Base-by-base conservation (phyloP, 2,113 vertebrate species). In the Mastomys natalensis region DNA sequence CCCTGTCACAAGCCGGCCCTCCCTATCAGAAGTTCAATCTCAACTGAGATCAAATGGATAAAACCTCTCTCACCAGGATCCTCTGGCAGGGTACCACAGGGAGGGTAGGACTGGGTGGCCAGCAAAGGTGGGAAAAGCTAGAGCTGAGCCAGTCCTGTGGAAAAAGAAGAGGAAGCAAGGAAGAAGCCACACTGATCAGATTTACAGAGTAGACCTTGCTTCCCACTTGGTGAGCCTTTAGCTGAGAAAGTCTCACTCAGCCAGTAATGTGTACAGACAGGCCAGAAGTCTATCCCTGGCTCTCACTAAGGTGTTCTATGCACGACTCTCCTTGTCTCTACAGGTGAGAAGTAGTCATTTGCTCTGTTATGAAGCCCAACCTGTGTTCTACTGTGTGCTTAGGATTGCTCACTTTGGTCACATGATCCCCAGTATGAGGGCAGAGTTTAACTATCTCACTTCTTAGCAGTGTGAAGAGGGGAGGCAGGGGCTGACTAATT, bases 241-340 rank as follows among this genome's bases (percentile, higher is more conserved):
- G 58, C 74, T 90, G 34, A 90, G 34, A 91, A 90, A 89, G 86
- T 66, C 60, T 97, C 86, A 40, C 43, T 90, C 21, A 43, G 53
- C 51, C 62, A 87, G 3, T 37, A 24, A 87, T 87, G 43, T 58
- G 76, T 21, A 37, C 53, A 91, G 53, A 95, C 12, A 87, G 87
- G 51, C 62, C 87, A 31, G 5, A 34, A 12, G 43, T 89, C 51
- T 31, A 95, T 78, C 34, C 11, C 26, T 34, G 45, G 51, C 64
- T 68, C 92, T 48, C 45, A 48, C 45, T 48, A 48, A 48, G 4
- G 55, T 58, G 55, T 58, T 34, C 64, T 68, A 15, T 68, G 64
- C 51, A 11, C 1, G n/a, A 22, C 19, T 17, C 55, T 55, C 16
- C 31, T 0, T 0, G 29, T 22, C 43, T 34, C n/a, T 70, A 7